These are phyloP conservation scores for Copidosoma floridanum DNA, from an alignment of 1,140 invertebrate genomes.

Conservation along the genomic window DNA sequence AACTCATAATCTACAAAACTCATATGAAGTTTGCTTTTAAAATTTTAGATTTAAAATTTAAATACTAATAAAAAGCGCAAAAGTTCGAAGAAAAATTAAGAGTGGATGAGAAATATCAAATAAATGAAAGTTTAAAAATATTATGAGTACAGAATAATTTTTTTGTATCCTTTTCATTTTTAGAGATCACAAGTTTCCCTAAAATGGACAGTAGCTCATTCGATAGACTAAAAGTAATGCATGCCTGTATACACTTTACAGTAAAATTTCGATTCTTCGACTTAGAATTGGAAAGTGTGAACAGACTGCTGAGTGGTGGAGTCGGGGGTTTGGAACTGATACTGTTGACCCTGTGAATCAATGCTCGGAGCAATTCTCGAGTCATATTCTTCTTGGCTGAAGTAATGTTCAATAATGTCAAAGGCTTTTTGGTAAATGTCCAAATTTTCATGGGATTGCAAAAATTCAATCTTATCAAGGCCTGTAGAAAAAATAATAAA, in stretches of 20 bases:
- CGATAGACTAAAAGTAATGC: constrained; percentile 37
- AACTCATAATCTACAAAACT: constrained; percentile 6
- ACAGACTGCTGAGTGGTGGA: constrained; percentile 64
- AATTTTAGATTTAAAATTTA: constrained; percentile 2
- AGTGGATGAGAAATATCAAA: no score
- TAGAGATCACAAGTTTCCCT: constrained; percentile 19
- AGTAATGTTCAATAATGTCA: constrained; percentile 95
- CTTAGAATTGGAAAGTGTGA: constrained; percentile 78
- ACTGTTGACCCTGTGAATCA: constrained; percentile 75
- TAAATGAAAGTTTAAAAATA: constrained; percentile 26
- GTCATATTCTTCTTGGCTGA: constrained; percentile 88
- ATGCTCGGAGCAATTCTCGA: constrained; percentile 76
- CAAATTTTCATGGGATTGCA: constrained; percentile 94
- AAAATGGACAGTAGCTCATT: constrained; percentile 40
- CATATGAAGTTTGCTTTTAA: constrained; percentile 4
- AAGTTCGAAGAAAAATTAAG: background rate
- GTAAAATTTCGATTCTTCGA: constrained; percentile 25
- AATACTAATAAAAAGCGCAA: constrained; percentile 1
- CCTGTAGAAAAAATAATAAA: constrained; percentile 61
- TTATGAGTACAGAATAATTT: constrained; percentile 23
- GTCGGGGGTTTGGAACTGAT: constrained; percentile 71
- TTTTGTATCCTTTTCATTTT: constrained; percentile 15
- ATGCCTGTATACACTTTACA: constrained; percentile 19
- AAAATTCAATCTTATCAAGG: constrained; percentile 94
- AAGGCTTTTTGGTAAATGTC: constrained; percentile 96